Evolutionary conservation across 2,888 invertebrate genomes (phyloP).

Genomic region (Terebella lapidaria): DNA sequence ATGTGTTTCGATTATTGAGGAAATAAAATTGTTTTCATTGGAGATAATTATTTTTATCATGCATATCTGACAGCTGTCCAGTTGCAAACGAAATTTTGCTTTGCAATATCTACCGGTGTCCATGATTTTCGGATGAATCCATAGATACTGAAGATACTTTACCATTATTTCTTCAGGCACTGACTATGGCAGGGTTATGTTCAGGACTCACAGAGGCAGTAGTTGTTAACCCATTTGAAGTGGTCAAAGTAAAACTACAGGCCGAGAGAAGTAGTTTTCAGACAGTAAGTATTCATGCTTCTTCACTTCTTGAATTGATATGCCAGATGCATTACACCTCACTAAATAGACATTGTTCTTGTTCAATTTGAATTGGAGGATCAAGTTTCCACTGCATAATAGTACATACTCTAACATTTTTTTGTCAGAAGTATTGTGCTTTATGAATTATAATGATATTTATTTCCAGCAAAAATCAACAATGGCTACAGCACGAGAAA

Average conservation of each 20-base stretch:
- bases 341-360: too few species aligned
- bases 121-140: neutral
- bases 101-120: too few species aligned
- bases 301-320: too few species aligned
- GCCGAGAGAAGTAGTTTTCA: constrained; percentile 36
- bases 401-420: too few species aligned
- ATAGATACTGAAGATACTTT: neutral
- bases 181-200: constrained; percentile 79
- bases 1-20: too few species aligned
- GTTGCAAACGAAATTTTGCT: too few species aligned
- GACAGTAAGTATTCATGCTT: too few species aligned
- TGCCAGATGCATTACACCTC: too few species aligned
- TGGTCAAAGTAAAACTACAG: constrained; percentile 76
- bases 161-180: constrained; percentile 62
- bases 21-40: too few species aligned
- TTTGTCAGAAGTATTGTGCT: neutral
- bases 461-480: constrained; percentile 20
- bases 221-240: constrained; percentile 90
- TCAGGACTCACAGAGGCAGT: constrained; percentile 89
- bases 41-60: too few species aligned
- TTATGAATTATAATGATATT: neutral
- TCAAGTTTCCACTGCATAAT: too few species aligned
- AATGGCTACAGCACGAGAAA: constrained; percentile 67
- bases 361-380: neutral
- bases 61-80: too few species aligned